Base-by-base conservation (phyloP, 2,113 vertebrate species). In the Haplotaxodon microlepis region DNA sequence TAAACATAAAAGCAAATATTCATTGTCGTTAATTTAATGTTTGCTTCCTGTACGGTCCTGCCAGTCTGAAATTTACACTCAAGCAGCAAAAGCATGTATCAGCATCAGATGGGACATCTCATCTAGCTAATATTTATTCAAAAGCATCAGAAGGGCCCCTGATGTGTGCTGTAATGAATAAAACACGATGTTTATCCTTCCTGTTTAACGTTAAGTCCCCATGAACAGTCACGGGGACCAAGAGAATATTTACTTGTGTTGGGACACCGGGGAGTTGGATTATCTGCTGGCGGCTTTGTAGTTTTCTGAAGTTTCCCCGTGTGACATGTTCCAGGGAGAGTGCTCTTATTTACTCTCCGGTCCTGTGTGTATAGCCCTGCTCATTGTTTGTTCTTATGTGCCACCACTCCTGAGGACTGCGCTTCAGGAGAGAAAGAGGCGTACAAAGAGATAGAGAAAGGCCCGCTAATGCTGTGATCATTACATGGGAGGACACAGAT, bases 171-270 rank as follows among this genome's bases (percentile, higher is more conserved):
- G 92, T 96, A 96, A 96, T 97, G 96, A 96, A 96, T 96, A 95
- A 96, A 97, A 96, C 95, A 96, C 94, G 87, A 93, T 96, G 95
- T 96, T 96, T 95, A 95, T 96, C 95, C 94, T 95, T 86, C 89
- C 86, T 92, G 91, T 94, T 94, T 94, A 95, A 94, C 85, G 91
- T 92, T 93, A 94, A 93, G 95, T 97, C 93, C 95, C 93, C 85
- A 21, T 93, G 94, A 96, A 96, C 92, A 96, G 94, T 96, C 92
- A 88, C 86, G 73, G 95, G 93, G 94, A 95, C 94, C 94, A 94
- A 78, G 95, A 96, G 94, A 94, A 95, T 96, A 95, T 96, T 96
- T 95, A 96, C 93, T 95, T 92, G 92, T 93, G 84, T 85, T 88
- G 89, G 86, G 93, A 89, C 94, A 94, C 92, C 19, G 50, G 94